phyloP scores from a whole-genome alignment of 2,888 invertebrate species.

The Camponotus fellah region DNA sequence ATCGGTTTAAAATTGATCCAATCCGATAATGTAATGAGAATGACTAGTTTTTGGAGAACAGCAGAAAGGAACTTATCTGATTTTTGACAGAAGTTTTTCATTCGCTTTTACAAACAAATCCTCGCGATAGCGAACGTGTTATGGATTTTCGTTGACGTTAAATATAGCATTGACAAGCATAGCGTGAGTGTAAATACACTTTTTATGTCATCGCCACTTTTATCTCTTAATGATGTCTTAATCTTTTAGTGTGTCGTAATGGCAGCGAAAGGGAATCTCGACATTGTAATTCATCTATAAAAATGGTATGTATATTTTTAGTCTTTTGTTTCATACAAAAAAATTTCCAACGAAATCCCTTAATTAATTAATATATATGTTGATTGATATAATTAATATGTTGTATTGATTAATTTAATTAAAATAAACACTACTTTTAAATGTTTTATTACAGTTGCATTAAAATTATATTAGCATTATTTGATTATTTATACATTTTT shows the following conservation, averaged over 20 bases:
- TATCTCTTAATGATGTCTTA: constrained; percentile 21
- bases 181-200: constrained; percentile 24
- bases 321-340: neutral
- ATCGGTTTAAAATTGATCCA: constrained; percentile 21
- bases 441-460: neutral
- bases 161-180: constrained; percentile 21
- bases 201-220: neutral
- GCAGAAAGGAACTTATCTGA: neutral
- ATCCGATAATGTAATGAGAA: constrained; percentile 12
- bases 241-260: constrained; percentile 41
- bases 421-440: neutral
- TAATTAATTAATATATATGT: neutral
- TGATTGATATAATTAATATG: neutral
- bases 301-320: constrained; percentile 21
- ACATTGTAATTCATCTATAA: constrained; percentile 20
- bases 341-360: neutral
- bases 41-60: neutral
- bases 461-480: neutral
- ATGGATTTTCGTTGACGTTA: constrained; percentile 18
- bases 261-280: neutral
- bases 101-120: neutral
- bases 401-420: neutral
- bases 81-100: constrained; percentile 39
- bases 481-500: too few species aligned
- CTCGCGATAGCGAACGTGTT: neutral